phyloP scores from a whole-genome alignment of 2,888 invertebrate genomes.

The Apamea monoglypha region DNA sequence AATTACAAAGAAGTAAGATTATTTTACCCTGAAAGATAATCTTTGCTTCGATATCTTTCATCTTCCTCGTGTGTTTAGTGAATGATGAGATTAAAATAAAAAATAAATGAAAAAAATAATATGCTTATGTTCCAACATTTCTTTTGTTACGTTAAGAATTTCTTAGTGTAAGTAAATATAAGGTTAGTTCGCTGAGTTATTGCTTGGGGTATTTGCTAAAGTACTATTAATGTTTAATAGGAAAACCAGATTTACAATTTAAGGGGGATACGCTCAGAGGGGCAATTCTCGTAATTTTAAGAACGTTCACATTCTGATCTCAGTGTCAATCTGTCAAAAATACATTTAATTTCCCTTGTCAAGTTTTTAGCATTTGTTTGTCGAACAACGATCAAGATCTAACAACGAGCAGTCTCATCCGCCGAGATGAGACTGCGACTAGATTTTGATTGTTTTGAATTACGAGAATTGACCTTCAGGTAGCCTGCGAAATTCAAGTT shows the following conservation, averaged over 20 bases:
- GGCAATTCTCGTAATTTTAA: too few species aligned
- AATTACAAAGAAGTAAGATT: slow-evolving; percentile 53
- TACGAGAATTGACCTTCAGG: too few species aligned
- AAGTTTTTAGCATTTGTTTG: too few species aligned
- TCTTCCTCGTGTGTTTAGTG: slow-evolving; percentile 39
- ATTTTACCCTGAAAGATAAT: slow-evolving; percentile 51
- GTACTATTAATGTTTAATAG: neutral
- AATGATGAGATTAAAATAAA: slow-evolving; percentile 58
- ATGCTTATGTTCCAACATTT: slow-evolving; percentile 36
- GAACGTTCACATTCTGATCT: too few species aligned
- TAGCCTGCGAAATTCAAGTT: too few species aligned
- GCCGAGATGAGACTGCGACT: too few species aligned
- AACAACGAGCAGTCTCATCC: too few species aligned
- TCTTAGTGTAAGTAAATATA: slow-evolving; percentile 32
- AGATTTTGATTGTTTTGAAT: too few species aligned
- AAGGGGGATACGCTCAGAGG: neutral
- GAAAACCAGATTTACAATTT: neutral
- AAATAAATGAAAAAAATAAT: too few species aligned
- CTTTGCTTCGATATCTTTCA: slow-evolving; percentile 29
- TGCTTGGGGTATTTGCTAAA: slow-evolving; percentile 39
- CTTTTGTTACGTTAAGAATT: slow-evolving; percentile 43
- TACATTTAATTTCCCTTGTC: too few species aligned
- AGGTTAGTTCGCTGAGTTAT: slow-evolving; percentile 17
- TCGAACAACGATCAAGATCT: too few species aligned
- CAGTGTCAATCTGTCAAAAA: too few species aligned